Evolutionary conservation across 1,140 invertebrate genomes (phyloP).

Genomic region (Hestina assimilis): DNA sequence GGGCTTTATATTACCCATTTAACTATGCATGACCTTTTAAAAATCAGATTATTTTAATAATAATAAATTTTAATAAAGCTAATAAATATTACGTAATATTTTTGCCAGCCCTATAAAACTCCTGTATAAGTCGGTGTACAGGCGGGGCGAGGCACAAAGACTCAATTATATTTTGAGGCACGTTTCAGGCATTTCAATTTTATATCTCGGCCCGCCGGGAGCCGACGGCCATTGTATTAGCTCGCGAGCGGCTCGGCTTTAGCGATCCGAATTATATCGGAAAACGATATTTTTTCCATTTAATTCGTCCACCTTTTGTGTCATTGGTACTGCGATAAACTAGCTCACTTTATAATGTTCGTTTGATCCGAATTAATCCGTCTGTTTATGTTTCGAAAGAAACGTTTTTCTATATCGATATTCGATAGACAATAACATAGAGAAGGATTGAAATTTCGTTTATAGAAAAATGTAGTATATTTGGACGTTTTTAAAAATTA

Average conservation of each 20-base stretch:
- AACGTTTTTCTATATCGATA: too few species aligned
- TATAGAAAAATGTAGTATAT: too few species aligned
- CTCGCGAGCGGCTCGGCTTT: slow-evolving; percentile 3
- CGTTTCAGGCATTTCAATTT: slow-evolving; percentile 56
- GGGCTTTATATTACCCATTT: too few species aligned
- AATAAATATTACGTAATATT: not conserved
- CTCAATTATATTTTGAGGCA: slow-evolving; percentile 54
- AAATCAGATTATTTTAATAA: too few species aligned
- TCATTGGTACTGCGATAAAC: not conserved
- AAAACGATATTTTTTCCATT: slow-evolving; percentile 29
- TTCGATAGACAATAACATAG: too few species aligned
- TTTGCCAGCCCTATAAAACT: slow-evolving; percentile 9
- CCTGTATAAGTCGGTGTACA: slow-evolving; percentile 31
- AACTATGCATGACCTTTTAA: too few species aligned
- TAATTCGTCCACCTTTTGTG: not conserved
- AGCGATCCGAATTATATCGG: slow-evolving; percentile 26
- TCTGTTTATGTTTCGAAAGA: too few species aligned
- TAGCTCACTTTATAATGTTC: not conserved
- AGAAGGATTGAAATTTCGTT: too few species aligned
- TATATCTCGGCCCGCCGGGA: slow-evolving; percentile 36
- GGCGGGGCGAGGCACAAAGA: slow-evolving; percentile 34
- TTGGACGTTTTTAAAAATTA: too few species aligned
- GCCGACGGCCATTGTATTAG: slow-evolving; percentile 16
- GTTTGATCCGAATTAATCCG: too few species aligned
- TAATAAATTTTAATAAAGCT: too few species aligned